Evolutionary conservation across 2,888 invertebrate species (phyloP).

Genomic region (Salpingus planirostris): DNA sequence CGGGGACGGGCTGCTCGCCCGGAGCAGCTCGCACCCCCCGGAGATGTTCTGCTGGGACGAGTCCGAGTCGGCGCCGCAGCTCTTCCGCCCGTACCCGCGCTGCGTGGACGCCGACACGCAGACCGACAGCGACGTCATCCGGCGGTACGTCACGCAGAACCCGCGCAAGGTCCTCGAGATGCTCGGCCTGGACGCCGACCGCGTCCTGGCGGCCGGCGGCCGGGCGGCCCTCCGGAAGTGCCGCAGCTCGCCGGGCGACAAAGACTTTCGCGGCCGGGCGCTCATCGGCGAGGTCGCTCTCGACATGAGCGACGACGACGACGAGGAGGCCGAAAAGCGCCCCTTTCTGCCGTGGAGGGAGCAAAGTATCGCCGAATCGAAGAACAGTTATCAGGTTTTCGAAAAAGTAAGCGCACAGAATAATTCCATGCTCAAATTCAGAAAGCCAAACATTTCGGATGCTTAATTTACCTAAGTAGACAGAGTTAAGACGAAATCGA

Average conservation of each 20-base stretch:
- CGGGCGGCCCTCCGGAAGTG: slow-evolving; percentile 29
- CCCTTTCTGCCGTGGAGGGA: slow-evolving; percentile 35
- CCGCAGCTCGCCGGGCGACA: slow-evolving; percentile 28
- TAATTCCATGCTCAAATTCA: slow-evolving; percentile 17
- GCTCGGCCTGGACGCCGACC: slow-evolving; percentile 58
- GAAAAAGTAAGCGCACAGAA: slow-evolving; percentile 17
- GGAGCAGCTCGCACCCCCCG: slow-evolving; percentile 77
- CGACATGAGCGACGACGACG: slow-evolving; percentile 19
- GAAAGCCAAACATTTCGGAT: slow-evolving; percentile 15
- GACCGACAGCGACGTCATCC: slow-evolving; percentile 50
- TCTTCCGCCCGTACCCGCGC: slow-evolving; percentile 30
- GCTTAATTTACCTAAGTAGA: neutral
- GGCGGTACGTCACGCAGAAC: slow-evolving; percentile 61
- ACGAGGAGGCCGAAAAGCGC: slow-evolving; percentile 22
- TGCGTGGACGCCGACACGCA: slow-evolving; percentile 45
- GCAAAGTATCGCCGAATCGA: slow-evolving; percentile 11
- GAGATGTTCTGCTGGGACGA: slow-evolving; percentile 74
- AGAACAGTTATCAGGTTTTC: slow-evolving; percentile 20
- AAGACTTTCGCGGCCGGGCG: neutral
- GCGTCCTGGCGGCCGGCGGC: slow-evolving; percentile 31
- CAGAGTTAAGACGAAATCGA: no score
- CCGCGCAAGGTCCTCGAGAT: slow-evolving; percentile 64
- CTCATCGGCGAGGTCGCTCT: slow-evolving; percentile 12
- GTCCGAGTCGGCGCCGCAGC: slow-evolving; percentile 39
- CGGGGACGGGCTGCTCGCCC: slow-evolving; percentile 51